These are phyloP conservation scores for Fringilla coelebs DNA, from an alignment of 2,797 vertebrate species.

Conservation along the genomic window DNA sequence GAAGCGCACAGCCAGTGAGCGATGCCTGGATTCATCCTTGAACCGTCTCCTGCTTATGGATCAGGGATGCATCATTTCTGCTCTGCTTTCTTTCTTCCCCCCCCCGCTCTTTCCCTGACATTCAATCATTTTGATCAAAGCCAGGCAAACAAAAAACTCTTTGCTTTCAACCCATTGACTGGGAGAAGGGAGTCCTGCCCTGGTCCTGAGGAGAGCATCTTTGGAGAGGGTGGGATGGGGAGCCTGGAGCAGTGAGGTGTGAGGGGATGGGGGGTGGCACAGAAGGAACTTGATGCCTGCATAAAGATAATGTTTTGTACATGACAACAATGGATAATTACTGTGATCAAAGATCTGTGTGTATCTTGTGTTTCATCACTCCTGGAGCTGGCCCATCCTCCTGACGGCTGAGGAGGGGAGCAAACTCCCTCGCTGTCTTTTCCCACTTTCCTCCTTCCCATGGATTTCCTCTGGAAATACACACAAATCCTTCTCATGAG, in stretches of 20 bases:
- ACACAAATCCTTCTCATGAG: background rate
- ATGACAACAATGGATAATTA: background rate
- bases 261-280: background rate
- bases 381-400: background rate
- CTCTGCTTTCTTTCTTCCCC: background rate
- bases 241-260: fast-evolving
- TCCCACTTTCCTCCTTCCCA: background rate
- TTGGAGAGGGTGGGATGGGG: background rate
- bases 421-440: background rate
- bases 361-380: background rate
- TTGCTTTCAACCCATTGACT: background rate
- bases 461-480: background rate
- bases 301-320: background rate
- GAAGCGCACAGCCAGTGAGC: background rate
- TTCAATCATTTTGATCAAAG: constrained; percentile 41
- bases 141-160: background rate
- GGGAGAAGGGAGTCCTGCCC: background rate
- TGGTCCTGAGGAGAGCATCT: fast-evolving
- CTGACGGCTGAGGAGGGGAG: background rate
- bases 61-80: background rate
- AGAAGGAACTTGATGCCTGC: background rate
- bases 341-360: background rate
- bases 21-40: constrained; percentile 35
- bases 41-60: constrained; percentile 1
- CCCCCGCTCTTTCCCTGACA: background rate